Evolutionary conservation across 2,113 vertebrate species (phyloP).

Genomic region (Rostratula benghalensis): DNA sequence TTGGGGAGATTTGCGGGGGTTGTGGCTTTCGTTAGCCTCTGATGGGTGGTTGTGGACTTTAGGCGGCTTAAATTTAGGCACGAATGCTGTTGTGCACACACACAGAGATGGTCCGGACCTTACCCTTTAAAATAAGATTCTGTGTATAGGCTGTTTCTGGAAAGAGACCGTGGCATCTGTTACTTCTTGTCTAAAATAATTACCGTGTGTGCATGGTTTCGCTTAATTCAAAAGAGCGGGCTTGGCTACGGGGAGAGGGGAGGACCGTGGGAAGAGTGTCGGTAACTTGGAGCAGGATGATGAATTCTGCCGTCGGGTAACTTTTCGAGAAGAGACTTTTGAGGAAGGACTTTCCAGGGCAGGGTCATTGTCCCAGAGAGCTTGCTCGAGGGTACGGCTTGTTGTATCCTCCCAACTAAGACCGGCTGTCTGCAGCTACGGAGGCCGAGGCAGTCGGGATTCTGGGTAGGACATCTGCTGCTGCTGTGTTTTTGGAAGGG

Average conservation of each 20-base stretch:
- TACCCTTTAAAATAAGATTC: neutral
- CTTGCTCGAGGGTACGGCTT: neutral
- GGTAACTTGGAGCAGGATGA: conserved; percentile 13
- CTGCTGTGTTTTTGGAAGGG: neutral
- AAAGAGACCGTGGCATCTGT: conserved; percentile 25
- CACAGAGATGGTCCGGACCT: neutral
- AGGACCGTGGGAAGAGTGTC: neutral
- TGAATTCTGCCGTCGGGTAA: neutral
- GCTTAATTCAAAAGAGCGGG: neutral
- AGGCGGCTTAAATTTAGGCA: fast-evolving
- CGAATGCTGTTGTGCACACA: neutral
- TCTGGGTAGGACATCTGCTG: neutral
- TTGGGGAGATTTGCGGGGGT: neutral
- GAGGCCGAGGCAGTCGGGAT: neutral
- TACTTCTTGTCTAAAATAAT: conserved; percentile 5
- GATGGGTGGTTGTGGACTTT: neutral
- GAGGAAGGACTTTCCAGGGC: neutral
- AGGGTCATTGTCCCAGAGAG: neutral
- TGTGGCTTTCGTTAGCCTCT: neutral
- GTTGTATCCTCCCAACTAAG: neutral
- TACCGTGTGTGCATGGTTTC: neutral
- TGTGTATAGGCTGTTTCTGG: neutral
- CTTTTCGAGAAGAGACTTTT: neutral
- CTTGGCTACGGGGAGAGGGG: neutral
- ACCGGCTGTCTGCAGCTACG: neutral